phyloP scores from a whole-genome alignment of 2,888 invertebrate genomes.

The Ormia ochracea region DNA sequence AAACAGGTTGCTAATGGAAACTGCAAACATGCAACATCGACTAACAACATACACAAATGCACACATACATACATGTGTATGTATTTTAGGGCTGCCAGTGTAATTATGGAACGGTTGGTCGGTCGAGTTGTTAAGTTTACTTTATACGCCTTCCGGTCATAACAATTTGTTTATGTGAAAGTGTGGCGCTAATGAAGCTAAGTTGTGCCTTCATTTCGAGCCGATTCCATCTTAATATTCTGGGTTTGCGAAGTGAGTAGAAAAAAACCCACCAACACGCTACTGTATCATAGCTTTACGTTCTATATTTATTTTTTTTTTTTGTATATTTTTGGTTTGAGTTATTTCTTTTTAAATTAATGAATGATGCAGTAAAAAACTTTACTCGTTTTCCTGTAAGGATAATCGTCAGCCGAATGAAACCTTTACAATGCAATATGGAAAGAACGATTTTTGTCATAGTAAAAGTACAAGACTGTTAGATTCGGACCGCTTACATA shows the following conservation, averaged over 20 bases:
- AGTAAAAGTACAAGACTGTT: no score
- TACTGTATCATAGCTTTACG: background rate
- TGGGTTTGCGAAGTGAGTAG: background rate
- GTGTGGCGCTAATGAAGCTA: constrained; percentile 6
- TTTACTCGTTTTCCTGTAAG: no score
- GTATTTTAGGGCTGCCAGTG: background rate
- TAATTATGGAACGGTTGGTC: constrained; percentile 2
- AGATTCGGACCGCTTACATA: no score
- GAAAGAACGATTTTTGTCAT: no score
- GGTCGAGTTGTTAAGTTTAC: constrained; percentile 42
- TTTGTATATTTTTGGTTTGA: constrained; percentile 11
- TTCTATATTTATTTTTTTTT: background rate
- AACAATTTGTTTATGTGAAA: background rate
- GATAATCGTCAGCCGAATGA: no score
- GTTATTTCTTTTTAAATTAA: constrained; percentile 16
- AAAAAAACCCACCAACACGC: constrained; percentile 1
- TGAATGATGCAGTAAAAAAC: no score
- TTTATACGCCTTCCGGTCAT: constrained; percentile 60
- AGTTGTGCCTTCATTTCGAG: constrained; percentile 5
- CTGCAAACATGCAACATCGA: constrained; percentile 58
- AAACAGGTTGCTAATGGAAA: constrained; percentile 61
- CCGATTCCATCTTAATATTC: background rate
- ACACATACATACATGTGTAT: constrained; percentile 14
- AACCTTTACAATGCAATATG: no score
- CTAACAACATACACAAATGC: constrained; percentile 26